Percentiles rank a stretch among this genome's conserved stretches.
Conservation (phyloP, 2,888 invertebrate species). For the Pomacea canaliculata region DNA sequence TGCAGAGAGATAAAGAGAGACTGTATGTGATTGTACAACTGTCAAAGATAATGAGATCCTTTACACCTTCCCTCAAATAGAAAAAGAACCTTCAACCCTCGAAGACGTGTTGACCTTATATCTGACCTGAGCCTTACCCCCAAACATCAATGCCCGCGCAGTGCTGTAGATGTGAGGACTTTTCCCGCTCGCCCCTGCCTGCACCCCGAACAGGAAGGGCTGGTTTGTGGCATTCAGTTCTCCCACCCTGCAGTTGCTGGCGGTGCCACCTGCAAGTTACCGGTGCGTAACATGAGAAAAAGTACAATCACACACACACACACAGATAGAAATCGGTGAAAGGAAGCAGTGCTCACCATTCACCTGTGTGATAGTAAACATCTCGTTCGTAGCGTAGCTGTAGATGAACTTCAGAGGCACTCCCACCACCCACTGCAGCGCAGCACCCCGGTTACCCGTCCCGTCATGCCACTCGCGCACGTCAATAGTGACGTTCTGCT, state of each 20-base stretch:
- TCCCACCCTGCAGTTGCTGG: background rate
- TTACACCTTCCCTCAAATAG: too few relatives aligned
- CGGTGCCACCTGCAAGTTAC: background rate
- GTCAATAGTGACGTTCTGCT: constrained; percentile 12
- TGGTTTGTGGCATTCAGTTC: background rate
- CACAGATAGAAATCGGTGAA: too few relatives aligned
- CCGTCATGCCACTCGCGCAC: constrained; percentile 23
- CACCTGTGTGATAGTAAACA: constrained; percentile 3
- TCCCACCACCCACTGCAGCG: background rate
- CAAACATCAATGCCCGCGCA: constrained; percentile 11
- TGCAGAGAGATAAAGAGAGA: too few relatives aligned
- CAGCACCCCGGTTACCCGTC: constrained; percentile 10
- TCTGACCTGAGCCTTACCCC: constrained; percentile 1
- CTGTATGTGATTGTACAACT: too few relatives aligned
- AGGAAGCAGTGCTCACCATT: constrained; percentile 1
- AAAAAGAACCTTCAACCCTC: too few relatives aligned
- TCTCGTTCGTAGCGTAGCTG: constrained; percentile 12
- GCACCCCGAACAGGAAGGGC: constrained; percentile 10
- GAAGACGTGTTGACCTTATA: too few relatives aligned
- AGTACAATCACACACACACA: too few relatives aligned
- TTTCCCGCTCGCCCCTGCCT: background rate
- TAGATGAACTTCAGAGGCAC: constrained; percentile 4
- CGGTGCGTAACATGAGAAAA: too few relatives aligned
- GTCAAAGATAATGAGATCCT: too few relatives aligned
- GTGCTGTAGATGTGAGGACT: constrained; percentile 16